A percentile compares a stretch with the other conserved stretches of the same genome.
Conservation (phyloP, 1,140 invertebrate species). For the Latrodectus geometricus region DNA sequence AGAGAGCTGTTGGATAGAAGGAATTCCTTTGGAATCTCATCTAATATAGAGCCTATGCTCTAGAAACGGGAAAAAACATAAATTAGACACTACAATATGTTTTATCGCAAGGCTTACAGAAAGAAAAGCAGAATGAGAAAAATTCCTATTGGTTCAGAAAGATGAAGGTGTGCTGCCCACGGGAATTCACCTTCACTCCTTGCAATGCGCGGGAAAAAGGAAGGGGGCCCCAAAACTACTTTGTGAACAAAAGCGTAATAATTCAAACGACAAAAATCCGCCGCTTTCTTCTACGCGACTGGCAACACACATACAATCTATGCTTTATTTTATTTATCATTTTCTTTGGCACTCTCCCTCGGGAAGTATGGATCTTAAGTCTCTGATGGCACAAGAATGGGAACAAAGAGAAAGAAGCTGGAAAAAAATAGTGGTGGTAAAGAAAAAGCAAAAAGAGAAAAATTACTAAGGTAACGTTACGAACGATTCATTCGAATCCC, state of each 20-base stretch:
- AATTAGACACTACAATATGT: neutral
- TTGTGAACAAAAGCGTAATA: slow-evolving; percentile 43
- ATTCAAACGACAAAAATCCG: slow-evolving; percentile 47
- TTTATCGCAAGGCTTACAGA: neutral
- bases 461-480: slow-evolving; percentile 3
- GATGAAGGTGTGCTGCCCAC: slow-evolving; percentile 12
- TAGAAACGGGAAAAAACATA: no score
- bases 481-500: slow-evolving; percentile 29
- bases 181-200: no score
- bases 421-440: slow-evolving; percentile 3
- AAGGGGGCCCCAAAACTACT: slow-evolving; percentile 11
- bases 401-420: neutral
- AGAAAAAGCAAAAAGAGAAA: no score
- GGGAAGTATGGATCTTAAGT: slow-evolving; percentile 26
- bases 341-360: neutral
- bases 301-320: slow-evolving; percentile 10
- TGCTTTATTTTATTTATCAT: slow-evolving; percentile 48
- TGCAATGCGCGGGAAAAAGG: neutral
- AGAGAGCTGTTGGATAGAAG: no score
- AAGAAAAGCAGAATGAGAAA: neutral
- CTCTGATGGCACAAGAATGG: slow-evolving; percentile 34
- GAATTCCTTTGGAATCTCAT: no score
- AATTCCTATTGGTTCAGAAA: neutral
- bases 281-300: slow-evolving; percentile 2
- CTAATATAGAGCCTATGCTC: no score